Conservation (phyloP, 2,888 invertebrate species). For the Deroplatys truncata region DNA sequence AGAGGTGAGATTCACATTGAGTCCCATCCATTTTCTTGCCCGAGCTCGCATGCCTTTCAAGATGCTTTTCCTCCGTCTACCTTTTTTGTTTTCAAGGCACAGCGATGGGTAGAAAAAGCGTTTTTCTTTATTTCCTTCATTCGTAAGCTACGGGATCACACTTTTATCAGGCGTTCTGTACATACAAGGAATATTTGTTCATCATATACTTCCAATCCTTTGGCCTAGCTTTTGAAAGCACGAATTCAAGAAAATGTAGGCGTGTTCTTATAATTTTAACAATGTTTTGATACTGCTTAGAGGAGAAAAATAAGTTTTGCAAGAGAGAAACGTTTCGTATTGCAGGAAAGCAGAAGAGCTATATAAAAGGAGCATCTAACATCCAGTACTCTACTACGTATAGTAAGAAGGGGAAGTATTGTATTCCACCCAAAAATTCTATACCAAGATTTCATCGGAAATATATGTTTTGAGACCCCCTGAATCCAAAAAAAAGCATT, state of each 20-base stretch:
- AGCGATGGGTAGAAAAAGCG: not conserved
- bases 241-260: not conserved
- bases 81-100: not conserved
- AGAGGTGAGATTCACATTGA: slow-evolving; percentile 1
- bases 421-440: no score
- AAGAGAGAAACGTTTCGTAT: no score
- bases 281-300: no score
- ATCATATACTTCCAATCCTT: not conserved
- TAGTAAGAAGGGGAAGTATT: no score
- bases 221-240: not conserved
- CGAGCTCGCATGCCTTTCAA: not conserved
- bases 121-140: not conserved
- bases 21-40: not conserved
- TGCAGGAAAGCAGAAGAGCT: no score
- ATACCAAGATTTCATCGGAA: no score
- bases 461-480: no score
- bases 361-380: no score
- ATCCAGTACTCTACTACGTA: no score
- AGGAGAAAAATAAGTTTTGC: no score
- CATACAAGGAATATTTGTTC: not conserved
- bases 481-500: no score
- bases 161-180: not conserved
- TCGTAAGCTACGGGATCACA: not conserved
- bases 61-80: not conserved
- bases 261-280: not conserved